These are phyloP conservation scores for Takifugu bimaculatus DNA, from an alignment of 2,113 vertebrate genomes.

Conservation along the genomic window DNA sequence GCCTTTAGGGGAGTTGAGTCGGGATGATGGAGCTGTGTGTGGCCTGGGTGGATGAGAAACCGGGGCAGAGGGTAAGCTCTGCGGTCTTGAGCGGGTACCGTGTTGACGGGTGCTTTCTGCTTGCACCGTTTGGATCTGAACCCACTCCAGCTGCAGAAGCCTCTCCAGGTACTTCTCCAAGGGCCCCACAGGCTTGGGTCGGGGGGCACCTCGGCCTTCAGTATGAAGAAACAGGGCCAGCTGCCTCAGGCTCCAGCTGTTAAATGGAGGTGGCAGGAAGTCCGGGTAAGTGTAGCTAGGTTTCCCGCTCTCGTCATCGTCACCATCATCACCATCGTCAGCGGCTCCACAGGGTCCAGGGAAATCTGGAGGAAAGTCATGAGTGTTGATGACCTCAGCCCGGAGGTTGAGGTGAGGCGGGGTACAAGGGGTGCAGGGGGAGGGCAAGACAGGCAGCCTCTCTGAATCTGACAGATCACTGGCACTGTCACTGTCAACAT, in stretches of 20 bases:
- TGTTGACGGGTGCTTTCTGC: slow-evolving; percentile 73
- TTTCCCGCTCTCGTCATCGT: slow-evolving; percentile 47
- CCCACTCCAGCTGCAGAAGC: slow-evolving; percentile 88
- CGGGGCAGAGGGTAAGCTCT: slow-evolving; percentile 43
- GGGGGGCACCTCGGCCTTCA: slow-evolving; percentile 71
- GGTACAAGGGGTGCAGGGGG: slow-evolving; percentile 84
- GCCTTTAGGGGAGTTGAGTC: slow-evolving; percentile 75
- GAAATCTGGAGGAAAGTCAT: slow-evolving; percentile 72
- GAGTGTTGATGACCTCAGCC: slow-evolving; percentile 83
- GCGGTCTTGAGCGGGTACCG: slow-evolving; percentile 55
- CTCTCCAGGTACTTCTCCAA: slow-evolving; percentile 84
- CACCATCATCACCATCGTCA: slow-evolving; percentile 26
- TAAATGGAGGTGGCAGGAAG: slow-evolving; percentile 89
- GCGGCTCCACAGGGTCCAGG: slow-evolving; percentile 59
- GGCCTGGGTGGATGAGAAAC: slow-evolving; percentile 65
- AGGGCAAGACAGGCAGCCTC: slow-evolving; percentile 82
- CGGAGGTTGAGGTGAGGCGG: slow-evolving; percentile 90
- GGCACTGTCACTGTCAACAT: slow-evolving; percentile 85
- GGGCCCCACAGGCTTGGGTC: slow-evolving; percentile 73
- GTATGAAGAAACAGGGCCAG: slow-evolving; percentile 78
- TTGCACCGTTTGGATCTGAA: slow-evolving; percentile 86
- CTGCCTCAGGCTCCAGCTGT: slow-evolving; percentile 87
- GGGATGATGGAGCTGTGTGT: slow-evolving; percentile 74
- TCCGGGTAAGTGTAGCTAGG: slow-evolving; percentile 79
- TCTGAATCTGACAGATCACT: slow-evolving; percentile 95